Base-by-base conservation (phyloP, 2,888 invertebrate species). In the Rotaria magnacalcarata region DNA sequence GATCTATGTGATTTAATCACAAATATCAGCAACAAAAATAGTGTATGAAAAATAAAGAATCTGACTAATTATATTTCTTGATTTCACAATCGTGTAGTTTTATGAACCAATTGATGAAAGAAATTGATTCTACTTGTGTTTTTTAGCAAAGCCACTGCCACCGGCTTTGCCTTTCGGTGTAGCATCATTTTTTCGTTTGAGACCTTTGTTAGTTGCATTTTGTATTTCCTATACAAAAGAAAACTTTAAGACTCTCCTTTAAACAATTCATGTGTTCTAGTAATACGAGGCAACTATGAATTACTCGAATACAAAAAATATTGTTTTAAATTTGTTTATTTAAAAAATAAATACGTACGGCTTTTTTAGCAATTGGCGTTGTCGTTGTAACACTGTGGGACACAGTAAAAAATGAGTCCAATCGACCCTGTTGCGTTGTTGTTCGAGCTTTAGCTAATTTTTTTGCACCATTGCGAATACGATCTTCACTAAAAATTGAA, bases 401-500 rank as follows among this genome's bases (percentile, higher is more conserved):
- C 87, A 96, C 94, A 91, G 94, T 96, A 90, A 99, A 99, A 92
- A 99, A 99, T n/a, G 94, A 94, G 90, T 99, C 99, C 6, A 99
- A 93, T 87, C 99, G 93, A 4, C 96, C 97, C 91, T 98, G 97
- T 0, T 96, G 96, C 86, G 95, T 94, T 0, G 94, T 94, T 52
- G 94, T 93, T 87, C 95, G 93, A 0, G 96, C 95, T 91, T 97
- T 98, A 87, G 93, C 88, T 85, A 99, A 92, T 91, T 98, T 97
- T 91, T 96, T 96, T 7, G 94, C 94, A 0, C 97, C 97, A 89
- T 94, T 94, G 87, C 96, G 92, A 0, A 99, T 95, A 84, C 99
- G 93, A 0, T 98, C 97, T 91, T 99, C 98, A 89, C 94, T 95
- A 92, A 34, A 34, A 34, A 34, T 34, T 34, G 34, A 2, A 34